Base-by-base conservation (phyloP, 2,113 vertebrate genomes). In the Nothoprocta pentlandii region DNA sequence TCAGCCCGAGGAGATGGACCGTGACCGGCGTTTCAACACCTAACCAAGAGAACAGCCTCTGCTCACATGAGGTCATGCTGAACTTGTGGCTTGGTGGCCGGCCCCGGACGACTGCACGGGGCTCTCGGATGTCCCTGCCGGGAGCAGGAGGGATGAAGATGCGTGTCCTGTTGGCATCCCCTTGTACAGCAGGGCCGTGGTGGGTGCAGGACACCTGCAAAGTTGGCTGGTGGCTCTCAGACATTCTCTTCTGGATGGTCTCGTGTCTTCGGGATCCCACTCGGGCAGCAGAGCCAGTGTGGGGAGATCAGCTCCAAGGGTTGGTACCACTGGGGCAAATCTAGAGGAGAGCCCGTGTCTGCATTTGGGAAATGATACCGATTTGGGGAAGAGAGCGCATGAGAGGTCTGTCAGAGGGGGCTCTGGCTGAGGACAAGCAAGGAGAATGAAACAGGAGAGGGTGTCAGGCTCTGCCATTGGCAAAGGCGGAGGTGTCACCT, bases 1-100 rank as follows among this genome's bases (percentile, higher is more conserved):
- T 93, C 95, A 96, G 87, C 8, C 76, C 36, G n/a, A 3, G 36
- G 71, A 26, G 88, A 22, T 2, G 26, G 73, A 22, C 9, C 4
- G 6, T 66, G 41, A 54, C 62, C 0, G 80, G 80, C 74, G 77
- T 95, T 96, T 94, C 96, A 90, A 88, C 93, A 66, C 85, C 85
- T 92, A 90, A 90, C 80, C 83, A 78, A 28, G 46, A 51, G 49
- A 14, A 53, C 49, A 76, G n/a, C 30, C 42, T 67, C 22, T 76
- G 71, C 63, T 67, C 39, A 39, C 34, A 28, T 61, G n/a, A 70
- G 41, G 58, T 53, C 51, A 68, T 34, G n/a, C 25, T 68, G 71
- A 13, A 71, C 82, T 62, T 16, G 5, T 14, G 87, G 34, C 71
- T 86, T 12, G 39, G 32, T 66, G 30, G 58, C 80, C 74, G 82